Evolutionary conservation across 2,113 vertebrate species (phyloP), one percentile per base, ranked within the genome.

Genomic region (Nipponia nippon): DNA sequence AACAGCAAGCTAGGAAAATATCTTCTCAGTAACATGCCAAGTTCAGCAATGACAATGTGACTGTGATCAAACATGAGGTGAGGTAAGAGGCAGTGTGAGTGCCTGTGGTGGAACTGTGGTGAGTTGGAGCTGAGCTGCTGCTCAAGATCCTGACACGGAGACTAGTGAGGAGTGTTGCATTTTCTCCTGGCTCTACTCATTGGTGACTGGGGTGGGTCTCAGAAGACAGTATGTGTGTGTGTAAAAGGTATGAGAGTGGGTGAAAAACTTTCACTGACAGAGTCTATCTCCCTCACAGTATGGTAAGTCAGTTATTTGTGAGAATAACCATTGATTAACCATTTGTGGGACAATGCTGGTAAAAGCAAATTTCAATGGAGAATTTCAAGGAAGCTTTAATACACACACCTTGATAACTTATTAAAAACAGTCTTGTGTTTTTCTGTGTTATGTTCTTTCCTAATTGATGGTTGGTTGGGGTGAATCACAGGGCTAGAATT

Each of bases 131-230:
- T 49, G 69, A 90, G 52, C 44, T 58, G 67, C 47, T 63, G 38
- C 47, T 76, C 32, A 23, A 38, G 56, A 92, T 23, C 32, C 73
- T 76, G 58, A 58, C 44, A 17, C 1, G 6, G 77, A 93, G 36
- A 71, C 0, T 2, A 42, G 26, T 27, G 23, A 80, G 30, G 16
- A 63, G 13, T 59, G 22, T 12, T 2, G 6, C 22, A 17, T 1
- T 0, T 40, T 87, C 36, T 58, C 52, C 84, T 83, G 40, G 76
- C 6, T 62, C 50, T 22, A 6, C 38, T 72, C 6, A 2, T 7
- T 6, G 17, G 36, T 40, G n/a, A 16, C 0, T 34, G n/a, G 7
- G 9, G 4, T 58, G 27, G 23, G 13, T 55, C 76, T 82, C 40
- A 61, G n/a, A 30, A 61, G 70, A 83, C 30, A 17, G 20, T 7